Evolutionary conservation across 2,113 vertebrate species (phyloP).

Genomic region (Gobiocypris rarus): DNA sequence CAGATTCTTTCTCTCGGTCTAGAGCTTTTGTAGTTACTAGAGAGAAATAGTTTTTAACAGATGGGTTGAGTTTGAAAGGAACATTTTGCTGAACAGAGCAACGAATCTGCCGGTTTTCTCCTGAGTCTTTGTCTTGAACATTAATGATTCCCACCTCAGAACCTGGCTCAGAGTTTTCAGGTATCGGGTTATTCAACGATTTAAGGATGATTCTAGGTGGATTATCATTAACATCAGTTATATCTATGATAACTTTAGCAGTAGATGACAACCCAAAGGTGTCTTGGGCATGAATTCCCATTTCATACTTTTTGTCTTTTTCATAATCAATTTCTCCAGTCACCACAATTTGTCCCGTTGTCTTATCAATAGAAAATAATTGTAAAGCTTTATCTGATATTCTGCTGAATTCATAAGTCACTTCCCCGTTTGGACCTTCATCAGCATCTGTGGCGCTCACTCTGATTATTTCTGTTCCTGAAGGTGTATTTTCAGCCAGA

Average conservation of each 20-base stretch:
- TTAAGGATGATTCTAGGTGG: constrained; percentile 45
- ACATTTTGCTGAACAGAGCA: constrained; percentile 56
- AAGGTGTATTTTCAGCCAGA: constrained; percentile 56
- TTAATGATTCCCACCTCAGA: constrained; percentile 53
- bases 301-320: constrained; percentile 38
- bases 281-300: constrained; percentile 51
- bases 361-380: constrained; percentile 46
- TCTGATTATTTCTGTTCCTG: constrained; percentile 35
- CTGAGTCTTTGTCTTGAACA: constrained; percentile 55
- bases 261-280: constrained; percentile 32
- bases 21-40: constrained; percentile 55
- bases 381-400: constrained; percentile 42
- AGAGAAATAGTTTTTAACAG: constrained; percentile 59
- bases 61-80: constrained; percentile 71
- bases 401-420: constrained; percentile 58
- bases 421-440: constrained; percentile 80
- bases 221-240: constrained; percentile 57
- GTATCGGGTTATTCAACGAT: constrained; percentile 34
- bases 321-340: constrained; percentile 53
- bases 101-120: constrained; percentile 50
- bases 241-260: constrained; percentile 47
- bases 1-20: constrained; percentile 51
- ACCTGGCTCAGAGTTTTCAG: constrained; percentile 33
- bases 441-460: constrained; percentile 74
- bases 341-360: constrained; percentile 36